Conservation (phyloP, 2,888 invertebrate species). For the Drosophila bunnanda region DNA sequence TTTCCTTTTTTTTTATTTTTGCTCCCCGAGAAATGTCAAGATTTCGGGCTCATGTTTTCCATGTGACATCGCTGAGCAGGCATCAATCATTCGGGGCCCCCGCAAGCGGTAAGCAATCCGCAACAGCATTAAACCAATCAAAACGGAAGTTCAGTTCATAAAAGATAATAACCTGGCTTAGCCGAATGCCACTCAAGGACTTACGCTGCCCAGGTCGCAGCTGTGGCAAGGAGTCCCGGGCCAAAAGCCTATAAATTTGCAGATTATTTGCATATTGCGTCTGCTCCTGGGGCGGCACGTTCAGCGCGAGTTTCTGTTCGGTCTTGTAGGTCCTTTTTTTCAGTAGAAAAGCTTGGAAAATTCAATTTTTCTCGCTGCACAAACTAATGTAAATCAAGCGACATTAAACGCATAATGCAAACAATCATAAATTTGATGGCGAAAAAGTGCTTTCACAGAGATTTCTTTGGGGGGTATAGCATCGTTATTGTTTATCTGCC, state of each 20-base stretch:
- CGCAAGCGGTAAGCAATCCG: slow-evolving; percentile 31
- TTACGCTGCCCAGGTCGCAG: slow-evolving; percentile 51
- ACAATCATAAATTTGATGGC: slow-evolving; percentile 63
- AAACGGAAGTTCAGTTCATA: slow-evolving; percentile 72
- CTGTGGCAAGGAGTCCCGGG: slow-evolving; percentile 26
- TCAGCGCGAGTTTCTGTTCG: slow-evolving; percentile 1
- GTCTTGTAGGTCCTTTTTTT: slow-evolving; percentile 22
- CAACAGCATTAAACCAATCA: slow-evolving; percentile 57
- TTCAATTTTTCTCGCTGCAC: slow-evolving; percentile 62
- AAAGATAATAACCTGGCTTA: slow-evolving; percentile 79
- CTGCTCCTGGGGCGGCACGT: slow-evolving; percentile 48
- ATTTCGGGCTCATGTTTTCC: slow-evolving; percentile 50
- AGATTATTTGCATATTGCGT: slow-evolving; percentile 83
- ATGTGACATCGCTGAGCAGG: slow-evolving; percentile 62
- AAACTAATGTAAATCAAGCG: slow-evolving; percentile 75
- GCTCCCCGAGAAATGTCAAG: slow-evolving; percentile 70
- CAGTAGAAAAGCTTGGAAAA: slow-evolving; percentile 50
- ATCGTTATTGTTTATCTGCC: slow-evolving; percentile 6
- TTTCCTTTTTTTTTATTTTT: not conserved
- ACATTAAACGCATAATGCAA: slow-evolving; percentile 71
- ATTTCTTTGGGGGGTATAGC: slow-evolving; percentile 38
- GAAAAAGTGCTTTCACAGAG: slow-evolving; percentile 19
- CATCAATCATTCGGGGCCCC: slow-evolving; percentile 63
- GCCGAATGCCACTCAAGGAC: slow-evolving; percentile 66
- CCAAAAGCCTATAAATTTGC: slow-evolving; percentile 81